Evolutionary conservation across 1,140 invertebrate genomes (phyloP).

Genomic region (Oncopodura yosiiana): DNA sequence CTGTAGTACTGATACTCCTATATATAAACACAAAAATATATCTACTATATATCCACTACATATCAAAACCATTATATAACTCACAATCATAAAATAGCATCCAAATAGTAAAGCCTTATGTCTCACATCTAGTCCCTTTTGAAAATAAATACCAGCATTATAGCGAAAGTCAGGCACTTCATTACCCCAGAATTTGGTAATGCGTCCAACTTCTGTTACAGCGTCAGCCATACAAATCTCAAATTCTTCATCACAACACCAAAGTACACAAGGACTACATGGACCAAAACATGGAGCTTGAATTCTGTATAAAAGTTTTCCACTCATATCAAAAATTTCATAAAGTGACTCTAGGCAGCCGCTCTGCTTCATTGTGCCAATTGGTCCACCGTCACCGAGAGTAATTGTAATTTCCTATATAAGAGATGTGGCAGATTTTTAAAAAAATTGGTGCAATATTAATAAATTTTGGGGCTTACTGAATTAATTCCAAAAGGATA

Average conservation of each 20-base stretch:
- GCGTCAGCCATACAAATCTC: slow-evolving; percentile 20
- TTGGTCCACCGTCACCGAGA: neutral
- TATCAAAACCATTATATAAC: neutral
- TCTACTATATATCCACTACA: neutral
- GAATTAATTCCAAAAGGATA: slow-evolving; percentile 1
- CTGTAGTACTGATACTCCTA: slow-evolving; percentile 20
- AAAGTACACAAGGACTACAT: slow-evolving; percentile 18
- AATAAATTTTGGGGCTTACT: neutral
- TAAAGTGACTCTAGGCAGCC: slow-evolving; percentile 11
- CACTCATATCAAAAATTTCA: slow-evolving; percentile 7
- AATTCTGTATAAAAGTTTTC: slow-evolving; percentile 16
- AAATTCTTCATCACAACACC: slow-evolving; percentile 25
- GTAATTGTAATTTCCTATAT: slow-evolving; percentile 4
- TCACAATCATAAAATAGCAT: slow-evolving; percentile 16
- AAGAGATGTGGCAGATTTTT: too few species aligned
- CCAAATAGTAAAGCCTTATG: slow-evolving; percentile 20
- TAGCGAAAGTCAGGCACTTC: slow-evolving; percentile 6
- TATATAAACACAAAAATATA: neutral
- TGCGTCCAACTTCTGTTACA: slow-evolving; percentile 18
- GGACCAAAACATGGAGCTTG: slow-evolving; percentile 25
- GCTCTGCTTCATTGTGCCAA: slow-evolving; percentile 22
- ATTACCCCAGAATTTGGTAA: slow-evolving; percentile 15
- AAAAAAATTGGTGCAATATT: neutral
- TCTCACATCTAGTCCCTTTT: slow-evolving; percentile 4
- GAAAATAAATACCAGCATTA: slow-evolving; percentile 11